These are phyloP conservation scores for Mongoloraphidia duomilia DNA, from an alignment of 2,888 invertebrate genomes.

Conservation along the genomic window DNA sequence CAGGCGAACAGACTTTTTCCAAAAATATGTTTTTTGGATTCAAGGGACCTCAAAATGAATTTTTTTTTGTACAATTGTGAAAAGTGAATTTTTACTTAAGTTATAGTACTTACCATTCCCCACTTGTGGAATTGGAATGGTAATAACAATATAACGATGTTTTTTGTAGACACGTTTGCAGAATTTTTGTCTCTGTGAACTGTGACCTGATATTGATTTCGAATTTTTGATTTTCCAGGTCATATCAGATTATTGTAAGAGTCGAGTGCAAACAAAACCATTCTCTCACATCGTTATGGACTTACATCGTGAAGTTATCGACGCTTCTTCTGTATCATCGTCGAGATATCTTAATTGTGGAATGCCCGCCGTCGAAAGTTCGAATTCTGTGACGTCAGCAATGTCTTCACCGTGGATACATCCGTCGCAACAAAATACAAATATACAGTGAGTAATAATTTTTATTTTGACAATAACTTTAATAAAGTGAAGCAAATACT, in stretches of 20 bases:
- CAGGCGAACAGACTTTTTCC: too few species aligned
- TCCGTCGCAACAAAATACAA: background rate
- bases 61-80: too few species aligned
- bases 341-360: too few species aligned
- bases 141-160: too few species aligned
- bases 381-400: background rate
- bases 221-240: conserved; percentile 29
- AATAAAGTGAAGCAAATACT: background rate
- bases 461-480: background rate
- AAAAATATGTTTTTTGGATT: too few species aligned
- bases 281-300: conserved; percentile 47
- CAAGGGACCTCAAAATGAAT: too few species aligned
- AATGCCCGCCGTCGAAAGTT: background rate
- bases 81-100: too few species aligned
- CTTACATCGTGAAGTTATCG: conserved; percentile 36
- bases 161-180: too few species aligned
- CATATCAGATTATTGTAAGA: conserved; percentile 42
- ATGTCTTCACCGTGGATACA: background rate
- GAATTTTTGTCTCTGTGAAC: too few species aligned
- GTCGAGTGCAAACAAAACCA: conserved; percentile 37
- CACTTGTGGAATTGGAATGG: too few species aligned
- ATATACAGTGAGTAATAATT: background rate
- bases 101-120: too few species aligned
- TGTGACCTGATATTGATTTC: too few species aligned
- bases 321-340: conserved; percentile 10